Base-by-base conservation (phyloP, 2,888 invertebrate genomes). In the Folsomia manolachei region DNA sequence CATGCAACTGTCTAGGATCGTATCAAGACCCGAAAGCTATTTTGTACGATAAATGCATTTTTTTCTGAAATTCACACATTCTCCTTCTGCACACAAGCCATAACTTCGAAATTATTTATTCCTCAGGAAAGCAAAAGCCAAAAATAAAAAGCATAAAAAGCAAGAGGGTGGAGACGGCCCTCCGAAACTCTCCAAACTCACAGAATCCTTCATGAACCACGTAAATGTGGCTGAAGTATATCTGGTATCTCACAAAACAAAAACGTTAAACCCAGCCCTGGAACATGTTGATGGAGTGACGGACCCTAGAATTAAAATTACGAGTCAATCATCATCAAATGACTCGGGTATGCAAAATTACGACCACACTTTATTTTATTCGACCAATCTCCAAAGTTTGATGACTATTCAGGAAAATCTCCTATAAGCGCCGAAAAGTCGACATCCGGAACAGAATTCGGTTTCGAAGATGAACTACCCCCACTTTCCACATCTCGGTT, bases 21-120 rank as follows among this genome's bases (percentile, higher is more conserved):
- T 56, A 56, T 56, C 56, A 56, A n/a, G 56, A 56, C 21, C 56
- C 56, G 4, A 56, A 56, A 56, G 19, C 56, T 56, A 19, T 56
- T 14, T 21, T 56, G 56, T 21, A 39, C 39, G 39, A 39, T 14
- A 39, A 39, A 14, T n/a, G n/a, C n/a, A n/a, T n/a, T n/a, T n/a
- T n/a, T n/a, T n/a, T n/a, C n/a, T n/a, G n/a, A n/a, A n/a, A n/a
- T n/a, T 39, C 14, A 39, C 39, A 4, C 4, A 39, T 4, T 39
- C 39, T 14, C 14, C 14, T 39, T 39, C 39, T 39, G 39, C n/a
- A n/a, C n/a, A n/a, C n/a, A n/a, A n/a, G n/a, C n/a, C n/a, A n/a
- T n/a, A n/a, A n/a, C n/a, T n/a, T n/a, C n/a, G n/a, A n/a, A n/a
- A n/a, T n/a, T n/a, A 39, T 39, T 14, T 39, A 39, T 39, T 39